Evolutionary conservation across 2,797 vertebrate species (phyloP).

Genomic region (Emys orbicularis): DNA sequence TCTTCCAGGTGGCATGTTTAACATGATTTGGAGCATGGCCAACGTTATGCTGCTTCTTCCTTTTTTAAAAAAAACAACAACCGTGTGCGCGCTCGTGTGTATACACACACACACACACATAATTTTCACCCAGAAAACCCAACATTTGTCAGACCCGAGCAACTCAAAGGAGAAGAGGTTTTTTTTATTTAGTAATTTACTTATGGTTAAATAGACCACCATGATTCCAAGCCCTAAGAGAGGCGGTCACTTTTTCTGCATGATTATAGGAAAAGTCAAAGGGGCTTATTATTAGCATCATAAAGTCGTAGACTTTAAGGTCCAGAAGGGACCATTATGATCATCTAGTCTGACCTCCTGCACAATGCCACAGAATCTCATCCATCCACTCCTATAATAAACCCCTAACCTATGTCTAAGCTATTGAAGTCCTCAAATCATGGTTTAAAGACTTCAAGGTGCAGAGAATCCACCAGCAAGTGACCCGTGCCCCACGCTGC

Average conservation of each 20-base stretch:
- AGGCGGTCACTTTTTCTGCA: neutral
- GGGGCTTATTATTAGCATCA: neutral
- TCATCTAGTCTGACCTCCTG: too few species aligned
- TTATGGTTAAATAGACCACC: neutral
- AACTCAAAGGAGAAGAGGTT: neutral
- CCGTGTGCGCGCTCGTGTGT: neutral
- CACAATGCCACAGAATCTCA: too few species aligned
- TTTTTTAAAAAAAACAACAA: neutral
- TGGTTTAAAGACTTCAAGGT: too few species aligned
- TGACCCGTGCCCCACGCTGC: too few species aligned
- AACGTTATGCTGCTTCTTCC: slow-evolving; percentile 39
- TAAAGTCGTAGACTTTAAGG: too few species aligned
- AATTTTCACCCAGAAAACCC: neutral
- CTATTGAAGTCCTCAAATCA: too few species aligned
- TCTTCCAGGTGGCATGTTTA: slow-evolving; percentile 78
- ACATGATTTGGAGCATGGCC: slow-evolving; percentile 76
- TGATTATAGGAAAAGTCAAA: neutral
- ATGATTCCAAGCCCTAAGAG: neutral
- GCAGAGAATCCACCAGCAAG: too few species aligned
- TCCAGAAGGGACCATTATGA: too few species aligned
- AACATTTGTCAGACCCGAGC: neutral
- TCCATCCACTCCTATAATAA: too few species aligned
- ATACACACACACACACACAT: neutral
- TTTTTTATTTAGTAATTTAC: neutral
- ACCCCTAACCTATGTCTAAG: too few species aligned